Percentiles rank a stretch among this genome's conserved stretches.
Evolutionary conservation across 2,113 vertebrate species (phyloP).

Genomic region (Clarias magur): DNA sequence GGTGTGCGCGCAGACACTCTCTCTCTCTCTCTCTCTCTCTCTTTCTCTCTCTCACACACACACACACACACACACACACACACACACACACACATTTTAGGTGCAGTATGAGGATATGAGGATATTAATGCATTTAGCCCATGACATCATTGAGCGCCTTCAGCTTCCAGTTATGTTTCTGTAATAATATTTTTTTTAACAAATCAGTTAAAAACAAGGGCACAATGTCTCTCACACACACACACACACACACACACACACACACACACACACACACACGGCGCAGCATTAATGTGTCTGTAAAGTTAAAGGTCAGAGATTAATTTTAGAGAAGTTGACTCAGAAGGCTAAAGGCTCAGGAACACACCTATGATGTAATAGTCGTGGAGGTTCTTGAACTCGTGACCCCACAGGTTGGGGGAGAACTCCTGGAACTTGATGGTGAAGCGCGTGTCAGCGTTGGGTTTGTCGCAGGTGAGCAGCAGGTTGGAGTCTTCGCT

Average conservation of each 20-base stretch:
- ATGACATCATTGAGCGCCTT: not conserved
- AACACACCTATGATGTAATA: constrained; percentile 95
- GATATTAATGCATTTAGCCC: not conserved
- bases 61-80: not conserved
- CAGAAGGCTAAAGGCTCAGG: not conserved
- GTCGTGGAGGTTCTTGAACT: constrained; percentile 90
- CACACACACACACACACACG: not conserved
- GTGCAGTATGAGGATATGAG: not conserved
- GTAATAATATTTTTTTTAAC: not conserved
- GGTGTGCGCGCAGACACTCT: not conserved
- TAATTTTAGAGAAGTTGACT: not conserved
- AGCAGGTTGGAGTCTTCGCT: constrained; percentile 92
- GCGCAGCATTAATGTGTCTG: not conserved
- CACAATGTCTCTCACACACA: not conserved
- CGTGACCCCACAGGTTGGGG: constrained; percentile 98
- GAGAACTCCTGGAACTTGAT: constrained; percentile 99
- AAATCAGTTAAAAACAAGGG: not conserved
- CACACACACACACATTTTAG: constrained; percentile 1
- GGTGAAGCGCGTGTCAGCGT: constrained; percentile 96
- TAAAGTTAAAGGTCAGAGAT: not conserved
- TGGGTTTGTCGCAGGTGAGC: constrained; percentile 93
- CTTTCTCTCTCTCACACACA: too few species aligned
- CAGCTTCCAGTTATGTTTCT: not conserved
- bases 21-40: constrained; percentile 14
- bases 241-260: not conserved